These are phyloP conservation scores for Zootoca vivipara DNA, from an alignment of 2,113 vertebrate species.

Conservation along the genomic window DNA sequence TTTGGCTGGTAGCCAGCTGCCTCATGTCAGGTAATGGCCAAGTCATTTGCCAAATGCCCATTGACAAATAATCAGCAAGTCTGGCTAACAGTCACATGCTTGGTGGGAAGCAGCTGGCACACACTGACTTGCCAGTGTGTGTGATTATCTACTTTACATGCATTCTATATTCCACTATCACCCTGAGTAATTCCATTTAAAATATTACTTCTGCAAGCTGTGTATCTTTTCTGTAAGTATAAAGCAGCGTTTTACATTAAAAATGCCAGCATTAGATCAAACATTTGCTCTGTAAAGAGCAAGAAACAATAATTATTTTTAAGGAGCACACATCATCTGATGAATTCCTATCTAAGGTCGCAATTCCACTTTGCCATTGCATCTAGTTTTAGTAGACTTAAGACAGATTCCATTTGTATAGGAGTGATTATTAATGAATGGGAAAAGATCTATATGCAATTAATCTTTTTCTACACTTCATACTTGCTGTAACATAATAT, in stretches of 20 bases:
- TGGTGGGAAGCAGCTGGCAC: not conserved
- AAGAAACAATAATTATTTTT: not conserved
- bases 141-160: not conserved
- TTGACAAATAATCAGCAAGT: not conserved
- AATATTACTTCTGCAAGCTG: not conserved
- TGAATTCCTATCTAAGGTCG: not conserved
- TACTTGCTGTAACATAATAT: not conserved
- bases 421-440: conserved; percentile 24
- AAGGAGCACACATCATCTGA: not conserved
- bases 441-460: conserved; percentile 10
- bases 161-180: not conserved
- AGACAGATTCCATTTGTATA: conserved; percentile 34
- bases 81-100: not conserved
- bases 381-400: conserved; percentile 8
- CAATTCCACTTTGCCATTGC: not conserved
- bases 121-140: not conserved
- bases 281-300: not conserved
- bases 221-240: not conserved
- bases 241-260: conserved; percentile 22
- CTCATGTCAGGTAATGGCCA: not conserved
- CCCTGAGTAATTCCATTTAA: fast-evolving
- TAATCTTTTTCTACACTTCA: conserved; percentile 13
- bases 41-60: not conserved
- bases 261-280: conserved; percentile 2
- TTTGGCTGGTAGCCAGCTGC: not conserved